Conservation (phyloP, 2,113 vertebrate species). For the Daboia siamensis region DNA sequence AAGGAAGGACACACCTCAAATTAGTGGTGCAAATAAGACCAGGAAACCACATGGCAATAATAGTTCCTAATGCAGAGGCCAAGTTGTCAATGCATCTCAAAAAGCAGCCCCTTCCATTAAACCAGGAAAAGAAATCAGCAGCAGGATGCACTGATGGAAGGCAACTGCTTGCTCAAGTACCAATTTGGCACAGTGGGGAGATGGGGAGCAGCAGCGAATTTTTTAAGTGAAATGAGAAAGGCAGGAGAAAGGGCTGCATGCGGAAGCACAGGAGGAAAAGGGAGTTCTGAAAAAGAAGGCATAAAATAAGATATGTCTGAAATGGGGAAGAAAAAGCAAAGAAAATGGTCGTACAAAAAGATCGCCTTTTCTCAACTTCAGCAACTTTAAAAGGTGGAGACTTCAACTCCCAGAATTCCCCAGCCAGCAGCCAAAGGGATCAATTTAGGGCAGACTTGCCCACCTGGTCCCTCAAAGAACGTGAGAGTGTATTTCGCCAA, state of each 20-base stretch:
- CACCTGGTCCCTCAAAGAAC: not conserved
- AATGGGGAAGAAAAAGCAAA: not conserved
- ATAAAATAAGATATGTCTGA: not conserved
- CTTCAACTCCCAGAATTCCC: not conserved
- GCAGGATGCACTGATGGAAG: slow-evolving; percentile 53
- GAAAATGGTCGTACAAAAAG: not conserved
- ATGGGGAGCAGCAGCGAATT: slow-evolving; percentile 54
- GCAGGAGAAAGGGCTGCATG: slow-evolving; percentile 23
- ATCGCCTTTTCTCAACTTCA: not conserved
- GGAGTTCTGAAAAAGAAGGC: not conserved
- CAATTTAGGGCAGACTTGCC: not conserved
- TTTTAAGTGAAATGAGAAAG: slow-evolving; percentile 51
- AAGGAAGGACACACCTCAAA: slow-evolving; percentile 38
- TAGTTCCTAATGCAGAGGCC: slow-evolving; percentile 43
- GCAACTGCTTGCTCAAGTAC: slow-evolving; percentile 56
- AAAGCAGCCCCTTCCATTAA: slow-evolving; percentile 51
- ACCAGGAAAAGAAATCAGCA: slow-evolving; percentile 50
- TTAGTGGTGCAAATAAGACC: slow-evolving; percentile 39
- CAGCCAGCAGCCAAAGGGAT: not conserved
- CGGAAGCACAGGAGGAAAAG: not conserved
- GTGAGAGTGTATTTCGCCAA: not conserved
- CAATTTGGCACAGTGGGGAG: slow-evolving; percentile 67
- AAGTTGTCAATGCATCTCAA: slow-evolving; percentile 31
- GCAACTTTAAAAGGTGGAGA: not conserved
- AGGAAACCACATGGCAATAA: slow-evolving; percentile 40